These are phyloP conservation scores for Ameiurus melas DNA, from an alignment of 2,113 vertebrate species.

Conservation along the genomic window DNA sequence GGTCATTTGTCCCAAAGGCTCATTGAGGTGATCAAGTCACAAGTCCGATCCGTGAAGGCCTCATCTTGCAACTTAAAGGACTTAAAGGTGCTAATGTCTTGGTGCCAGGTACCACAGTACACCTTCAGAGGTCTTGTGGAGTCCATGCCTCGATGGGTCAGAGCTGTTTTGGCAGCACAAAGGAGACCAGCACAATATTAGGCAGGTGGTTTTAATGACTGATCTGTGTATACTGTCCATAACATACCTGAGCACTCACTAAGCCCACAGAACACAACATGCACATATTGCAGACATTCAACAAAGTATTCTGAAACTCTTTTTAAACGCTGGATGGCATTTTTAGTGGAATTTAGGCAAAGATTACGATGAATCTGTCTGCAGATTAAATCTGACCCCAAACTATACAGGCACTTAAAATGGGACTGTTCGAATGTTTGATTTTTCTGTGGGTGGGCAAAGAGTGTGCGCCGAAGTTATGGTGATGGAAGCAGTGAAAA, in stretches of 20 bases:
- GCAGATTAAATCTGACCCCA: background rate
- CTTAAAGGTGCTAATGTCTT: too few relatives aligned
- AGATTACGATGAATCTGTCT: background rate
- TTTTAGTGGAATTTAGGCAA: background rate
- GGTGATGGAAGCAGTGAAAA: slow-evolving; percentile 12
- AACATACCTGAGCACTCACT: background rate
- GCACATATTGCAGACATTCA: background rate
- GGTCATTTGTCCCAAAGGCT: too few relatives aligned
- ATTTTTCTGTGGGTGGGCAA: slow-evolving; percentile 23
- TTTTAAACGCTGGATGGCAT: background rate
- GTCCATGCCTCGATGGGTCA: too few relatives aligned
- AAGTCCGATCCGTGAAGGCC: too few relatives aligned
- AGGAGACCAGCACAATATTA: too few relatives aligned
- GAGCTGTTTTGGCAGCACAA: too few relatives aligned
- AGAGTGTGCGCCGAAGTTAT: slow-evolving; percentile 17
- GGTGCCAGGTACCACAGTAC: too few relatives aligned
- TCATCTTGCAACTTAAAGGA: too few relatives aligned
- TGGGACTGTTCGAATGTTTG: slow-evolving; percentile 10
- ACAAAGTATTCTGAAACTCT: background rate
- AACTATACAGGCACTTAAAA: background rate
- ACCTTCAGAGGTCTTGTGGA: too few relatives aligned
- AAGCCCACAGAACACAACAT: background rate
- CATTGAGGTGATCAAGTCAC: too few relatives aligned
- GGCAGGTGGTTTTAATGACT: too few relatives aligned
- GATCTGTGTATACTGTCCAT: background rate